phyloP scores from a whole-genome alignment of 1,140 invertebrate genomes.

The Neodiprion fabricii region DNA sequence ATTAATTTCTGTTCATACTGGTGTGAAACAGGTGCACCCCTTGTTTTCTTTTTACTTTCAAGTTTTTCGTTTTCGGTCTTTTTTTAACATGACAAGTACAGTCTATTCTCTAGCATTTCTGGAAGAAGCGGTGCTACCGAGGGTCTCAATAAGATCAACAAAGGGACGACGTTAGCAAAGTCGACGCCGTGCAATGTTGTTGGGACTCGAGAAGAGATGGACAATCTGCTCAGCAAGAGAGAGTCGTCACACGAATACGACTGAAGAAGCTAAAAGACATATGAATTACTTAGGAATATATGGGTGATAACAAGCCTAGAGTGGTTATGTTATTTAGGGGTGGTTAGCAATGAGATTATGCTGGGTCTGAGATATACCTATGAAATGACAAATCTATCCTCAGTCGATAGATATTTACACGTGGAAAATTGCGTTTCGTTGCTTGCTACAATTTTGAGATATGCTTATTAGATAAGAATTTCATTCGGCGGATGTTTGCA shows the following conservation, averaged over 20 bases:
- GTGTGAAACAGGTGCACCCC: constrained; percentile 9
- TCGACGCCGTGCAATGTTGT: constrained; percentile 59
- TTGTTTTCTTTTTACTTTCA: constrained; percentile 8
- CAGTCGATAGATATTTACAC: no score
- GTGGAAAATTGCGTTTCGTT: no score
- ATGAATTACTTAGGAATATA: no score
- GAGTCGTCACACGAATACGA: constrained; percentile 79
- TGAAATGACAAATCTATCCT: no score
- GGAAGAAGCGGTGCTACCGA: constrained; percentile 63
- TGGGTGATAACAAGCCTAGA: no score
- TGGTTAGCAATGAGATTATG: no score
- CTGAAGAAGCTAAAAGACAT: constrained; percentile 47
- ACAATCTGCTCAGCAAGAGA: constrained; percentile 69
- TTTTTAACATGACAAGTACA: constrained; percentile 58
- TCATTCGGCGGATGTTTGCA: no score
- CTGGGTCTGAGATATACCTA: no score
- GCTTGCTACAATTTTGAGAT: no score
- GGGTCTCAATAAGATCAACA: constrained; percentile 65
- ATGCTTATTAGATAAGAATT: no score
- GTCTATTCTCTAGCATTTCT: constrained; percentile 58
- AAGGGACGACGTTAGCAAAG: constrained; percentile 52
- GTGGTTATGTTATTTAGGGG: no score
- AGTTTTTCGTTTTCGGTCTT: constrained; percentile 36
- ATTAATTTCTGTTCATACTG: constrained; percentile 14
- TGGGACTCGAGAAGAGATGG: constrained; percentile 70